Percentiles rank a stretch among this genome's conserved stretches.
These are phyloP conservation scores for Lepidocyrtoides sp. DNA, from an alignment of 2,888 invertebrate genomes.

Conservation along the genomic window DNA sequence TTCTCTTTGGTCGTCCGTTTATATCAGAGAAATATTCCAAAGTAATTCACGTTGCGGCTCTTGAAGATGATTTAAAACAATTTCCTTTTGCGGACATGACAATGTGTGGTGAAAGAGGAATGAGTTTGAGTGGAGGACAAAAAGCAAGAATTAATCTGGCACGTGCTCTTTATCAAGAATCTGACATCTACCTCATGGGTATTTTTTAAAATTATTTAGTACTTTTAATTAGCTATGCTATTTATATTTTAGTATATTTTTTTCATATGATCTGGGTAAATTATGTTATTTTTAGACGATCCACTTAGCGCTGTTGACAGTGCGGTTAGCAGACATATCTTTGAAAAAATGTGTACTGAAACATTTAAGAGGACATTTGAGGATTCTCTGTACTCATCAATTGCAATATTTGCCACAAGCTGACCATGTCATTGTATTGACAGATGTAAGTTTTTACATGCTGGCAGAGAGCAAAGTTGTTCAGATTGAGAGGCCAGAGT, in stretches of 20 bases:
- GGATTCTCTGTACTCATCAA: slow-evolving; percentile 90
- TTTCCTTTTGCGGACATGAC: slow-evolving; percentile 88
- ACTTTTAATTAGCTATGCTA: too few species aligned
- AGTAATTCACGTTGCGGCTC: slow-evolving; percentile 87
- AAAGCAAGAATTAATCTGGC: slow-evolving; percentile 88
- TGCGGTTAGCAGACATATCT: slow-evolving; percentile 95
- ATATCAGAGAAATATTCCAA: slow-evolving; percentile 84
- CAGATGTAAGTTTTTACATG: slow-evolving; percentile 64
- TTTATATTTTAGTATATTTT: too few species aligned
- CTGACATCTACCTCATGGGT: slow-evolving; percentile 95
- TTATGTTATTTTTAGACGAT: slow-evolving; percentile 96
- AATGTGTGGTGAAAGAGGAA: slow-evolving; percentile 88
- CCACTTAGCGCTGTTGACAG: slow-evolving; percentile 90
- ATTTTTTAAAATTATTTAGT: too few species aligned
- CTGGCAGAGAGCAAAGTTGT: not conserved
- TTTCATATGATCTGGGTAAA: too few species aligned
- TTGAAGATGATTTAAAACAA: slow-evolving; percentile 87
- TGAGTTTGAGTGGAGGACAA: slow-evolving; percentile 88
- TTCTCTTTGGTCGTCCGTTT: slow-evolving; percentile 86
- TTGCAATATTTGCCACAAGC: slow-evolving; percentile 86
- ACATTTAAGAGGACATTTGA: slow-evolving; percentile 91
- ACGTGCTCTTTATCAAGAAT: slow-evolving; percentile 92
- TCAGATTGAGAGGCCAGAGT: too few species aligned
- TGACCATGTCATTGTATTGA: slow-evolving; percentile 83
- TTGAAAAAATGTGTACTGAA: slow-evolving; percentile 92